Evolutionary conservation across 2,888 invertebrate species (phyloP).

Genomic region (Pterostichus niger): DNA sequence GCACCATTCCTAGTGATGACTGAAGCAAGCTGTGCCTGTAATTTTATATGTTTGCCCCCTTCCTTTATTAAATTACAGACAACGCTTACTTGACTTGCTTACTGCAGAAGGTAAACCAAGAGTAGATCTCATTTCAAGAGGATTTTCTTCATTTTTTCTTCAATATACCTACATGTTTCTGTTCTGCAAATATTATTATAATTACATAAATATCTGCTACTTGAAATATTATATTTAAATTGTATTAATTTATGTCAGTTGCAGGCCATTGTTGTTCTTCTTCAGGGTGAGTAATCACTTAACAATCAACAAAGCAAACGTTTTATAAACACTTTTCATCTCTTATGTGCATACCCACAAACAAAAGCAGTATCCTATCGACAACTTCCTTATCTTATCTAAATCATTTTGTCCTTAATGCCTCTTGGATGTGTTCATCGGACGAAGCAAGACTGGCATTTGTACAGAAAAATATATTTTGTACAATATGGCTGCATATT

Average conservation of each 20-base stretch:
- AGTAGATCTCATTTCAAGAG: background rate
- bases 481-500: too few relatives aligned
- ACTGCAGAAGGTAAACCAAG: constrained; percentile 34
- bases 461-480: too few relatives aligned
- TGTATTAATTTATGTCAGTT: constrained; percentile 68
- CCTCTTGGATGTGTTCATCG: background rate
- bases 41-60: constrained; percentile 39
- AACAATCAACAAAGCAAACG: too few relatives aligned
- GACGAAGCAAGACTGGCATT: background rate
- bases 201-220: background rate
- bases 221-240: constrained; percentile 33
- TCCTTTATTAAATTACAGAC: constrained; percentile 45
- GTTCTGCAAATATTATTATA: background rate
- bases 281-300: constrained; percentile 57
- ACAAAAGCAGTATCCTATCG: constrained; percentile 24
- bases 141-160: background rate
- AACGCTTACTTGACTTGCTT: constrained; percentile 30
- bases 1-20: constrained; percentile 46
- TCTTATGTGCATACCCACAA: background rate
- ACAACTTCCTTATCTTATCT: constrained; percentile 22
- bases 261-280: constrained; percentile 62
- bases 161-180: background rate
- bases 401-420: background rate
- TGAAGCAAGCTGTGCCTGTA: constrained; percentile 54
- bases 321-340: too few relatives aligned